phyloP scores from a whole-genome alignment of 2,888 invertebrate species.

The Tachystola acroxantha region DNA sequence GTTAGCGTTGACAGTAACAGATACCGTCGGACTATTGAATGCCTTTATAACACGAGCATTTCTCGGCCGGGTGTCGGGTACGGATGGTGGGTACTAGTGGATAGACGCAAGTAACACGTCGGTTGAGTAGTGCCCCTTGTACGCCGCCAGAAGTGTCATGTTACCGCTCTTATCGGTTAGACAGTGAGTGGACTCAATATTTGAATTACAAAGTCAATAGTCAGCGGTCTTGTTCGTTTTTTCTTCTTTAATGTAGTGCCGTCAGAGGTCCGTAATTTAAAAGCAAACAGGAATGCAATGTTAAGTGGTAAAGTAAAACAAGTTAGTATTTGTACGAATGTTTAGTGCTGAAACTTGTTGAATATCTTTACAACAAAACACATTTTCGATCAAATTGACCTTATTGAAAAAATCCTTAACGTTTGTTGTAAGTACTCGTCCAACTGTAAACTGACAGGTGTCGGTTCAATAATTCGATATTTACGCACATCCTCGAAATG shows the following conservation, averaged over 20 bases:
- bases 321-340: too few species aligned
- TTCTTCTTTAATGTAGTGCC: background rate
- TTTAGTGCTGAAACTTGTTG: too few species aligned
- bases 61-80: slow-evolving; percentile 13
- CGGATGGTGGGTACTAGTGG: slow-evolving; percentile 22
- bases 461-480: too few species aligned
- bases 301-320: too few species aligned
- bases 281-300: too few species aligned
- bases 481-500: too few species aligned
- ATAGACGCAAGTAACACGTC: slow-evolving; percentile 9
- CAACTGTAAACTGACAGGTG: too few species aligned
- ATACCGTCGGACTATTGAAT: slow-evolving; percentile 30
- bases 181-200: slow-evolving; percentile 46
- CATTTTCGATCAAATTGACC: too few species aligned
- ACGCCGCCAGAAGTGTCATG: slow-evolving; percentile 44
- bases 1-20: slow-evolving; percentile 34
- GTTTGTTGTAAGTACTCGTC: too few species aligned
- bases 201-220: slow-evolving; percentile 49
- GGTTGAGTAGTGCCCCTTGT: slow-evolving; percentile 26
- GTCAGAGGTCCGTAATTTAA: background rate
- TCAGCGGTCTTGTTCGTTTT: slow-evolving; percentile 23
- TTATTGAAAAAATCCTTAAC: too few species aligned
- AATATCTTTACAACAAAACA: too few species aligned
- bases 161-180: slow-evolving; percentile 48
- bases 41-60: slow-evolving; percentile 26